Percentiles rank a stretch among this genome's conserved stretches.
Conservation (phyloP, 2,113 vertebrate genomes). For the Bubo bubo region DNA sequence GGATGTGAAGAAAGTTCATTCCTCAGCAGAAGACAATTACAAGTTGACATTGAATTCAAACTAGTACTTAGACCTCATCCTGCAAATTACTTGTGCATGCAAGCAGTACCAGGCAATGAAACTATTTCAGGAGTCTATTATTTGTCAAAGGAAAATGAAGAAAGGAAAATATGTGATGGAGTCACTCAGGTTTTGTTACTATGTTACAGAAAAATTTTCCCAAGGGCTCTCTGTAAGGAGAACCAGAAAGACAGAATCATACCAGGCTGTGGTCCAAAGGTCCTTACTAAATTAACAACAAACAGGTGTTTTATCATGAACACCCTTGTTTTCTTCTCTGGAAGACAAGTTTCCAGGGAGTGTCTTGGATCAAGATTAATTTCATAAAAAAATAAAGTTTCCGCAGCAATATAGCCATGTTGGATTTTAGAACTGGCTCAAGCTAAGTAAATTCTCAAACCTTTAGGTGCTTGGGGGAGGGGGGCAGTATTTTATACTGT, state of each 20-base stretch:
- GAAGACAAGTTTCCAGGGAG: slow-evolving; percentile 24
- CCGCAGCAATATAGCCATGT: background rate
- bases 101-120: background rate
- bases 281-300: slow-evolving; percentile 6
- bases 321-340: background rate
- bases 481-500: background rate
- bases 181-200: background rate
- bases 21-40: background rate
- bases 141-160: background rate
- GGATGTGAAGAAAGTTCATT: background rate
- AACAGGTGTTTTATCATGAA: background rate
- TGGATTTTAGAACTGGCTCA: background rate
- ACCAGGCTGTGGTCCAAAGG: background rate
- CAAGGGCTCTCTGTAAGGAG: background rate
- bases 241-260: background rate
- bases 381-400: slow-evolving; percentile 11
- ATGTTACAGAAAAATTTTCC: background rate
- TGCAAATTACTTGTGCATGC: background rate
- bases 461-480: background rate
- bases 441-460: background rate
- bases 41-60: background rate
- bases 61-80: background rate
- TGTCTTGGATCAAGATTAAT: background rate
- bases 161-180: background rate
- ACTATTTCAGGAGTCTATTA: background rate